Evolutionary conservation across 2,797 vertebrate genomes (phyloP).

Genomic region (Luscinia luscinia): DNA sequence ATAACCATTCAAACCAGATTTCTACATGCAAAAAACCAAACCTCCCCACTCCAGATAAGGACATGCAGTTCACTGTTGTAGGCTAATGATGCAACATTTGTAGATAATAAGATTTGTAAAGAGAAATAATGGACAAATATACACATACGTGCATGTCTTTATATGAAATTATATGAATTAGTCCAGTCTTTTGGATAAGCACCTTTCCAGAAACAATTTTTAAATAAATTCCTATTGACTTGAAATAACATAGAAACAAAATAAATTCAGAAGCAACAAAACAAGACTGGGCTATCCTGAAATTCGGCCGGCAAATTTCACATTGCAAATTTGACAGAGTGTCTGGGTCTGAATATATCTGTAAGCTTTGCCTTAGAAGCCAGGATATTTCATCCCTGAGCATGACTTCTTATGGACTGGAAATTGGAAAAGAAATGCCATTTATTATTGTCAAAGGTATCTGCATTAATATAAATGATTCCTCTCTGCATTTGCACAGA

Average conservation of each 20-base stretch:
- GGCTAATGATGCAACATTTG: neutral
- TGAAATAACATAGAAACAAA: neutral
- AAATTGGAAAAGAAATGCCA: neutral
- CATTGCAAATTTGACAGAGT: neutral
- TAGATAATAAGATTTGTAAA: neutral
- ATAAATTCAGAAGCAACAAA: neutral
- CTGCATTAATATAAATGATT: neutral
- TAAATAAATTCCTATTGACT: neutral
- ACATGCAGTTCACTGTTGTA: neutral
- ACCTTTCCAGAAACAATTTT: neutral
- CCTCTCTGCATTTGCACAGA: neutral
- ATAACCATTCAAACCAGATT: neutral
- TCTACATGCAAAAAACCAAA: neutral
- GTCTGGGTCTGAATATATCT: neutral
- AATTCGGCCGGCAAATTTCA: neutral
- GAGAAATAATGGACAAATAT: neutral
- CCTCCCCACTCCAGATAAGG: neutral
- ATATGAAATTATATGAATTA: neutral
- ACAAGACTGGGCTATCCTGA: neutral
- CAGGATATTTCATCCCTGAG: neutral
- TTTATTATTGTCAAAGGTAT: neutral
- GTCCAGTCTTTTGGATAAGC: neutral
- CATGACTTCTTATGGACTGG: neutral
- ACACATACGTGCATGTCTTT: neutral
- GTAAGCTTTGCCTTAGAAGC: neutral